Base-by-base conservation (phyloP, 1,140 invertebrate genomes). In the Drosophila ohnishii region DNA sequence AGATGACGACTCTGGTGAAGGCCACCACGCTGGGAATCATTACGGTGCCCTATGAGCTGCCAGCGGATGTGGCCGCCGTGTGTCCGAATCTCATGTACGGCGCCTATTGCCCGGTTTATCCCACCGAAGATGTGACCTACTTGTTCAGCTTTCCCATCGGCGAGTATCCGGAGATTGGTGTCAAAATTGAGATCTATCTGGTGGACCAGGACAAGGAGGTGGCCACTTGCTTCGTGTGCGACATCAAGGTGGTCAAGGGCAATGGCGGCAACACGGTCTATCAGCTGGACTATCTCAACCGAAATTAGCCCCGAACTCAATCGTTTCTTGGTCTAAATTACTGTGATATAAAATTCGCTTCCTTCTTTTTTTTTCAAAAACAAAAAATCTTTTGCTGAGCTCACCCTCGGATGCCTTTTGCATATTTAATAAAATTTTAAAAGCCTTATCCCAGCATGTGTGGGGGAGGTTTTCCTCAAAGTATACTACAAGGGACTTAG, bases 41-140 rank as follows among this genome's bases (percentile, higher is more conserved):
- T 19, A 91, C 86, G 0, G 78, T 91, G 30, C 84, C 90, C 0
- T 91, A 91, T 45, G 87, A 84, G 22, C 69, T 91, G 50, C 90
- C 90, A 0, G 51, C 57, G 4, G 90, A 91, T 39, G 81, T 89
- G 22, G 59, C 85, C 3, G 73, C 75, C 14, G 84, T 90, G 5
- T 91, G 90, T 9, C 48, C 75, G 0, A 90, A 91, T 73, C 85
- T 91, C 0, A 78, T 84, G 79, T 81, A 70, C 37, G 90, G 65
- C 8, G 90, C 90, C 62, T 90, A 90, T 34, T 91, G 90, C 42
- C 90, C 90, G 0, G 53, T 91, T 0, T 91, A 91, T 47, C 64
- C 77, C n/a, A 90, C 81, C 0, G 90, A 91, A 40, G 90, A 91
- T 78, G 90, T 90, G 0, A 90, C 90, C n/a, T 91, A 91, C 62